A percentile compares a stretch with the other conserved stretches of the same genome.
These are phyloP conservation scores for Apogon hyalosoma DNA, from an alignment of 2,797 vertebrate genomes.

Conservation along the genomic window DNA sequence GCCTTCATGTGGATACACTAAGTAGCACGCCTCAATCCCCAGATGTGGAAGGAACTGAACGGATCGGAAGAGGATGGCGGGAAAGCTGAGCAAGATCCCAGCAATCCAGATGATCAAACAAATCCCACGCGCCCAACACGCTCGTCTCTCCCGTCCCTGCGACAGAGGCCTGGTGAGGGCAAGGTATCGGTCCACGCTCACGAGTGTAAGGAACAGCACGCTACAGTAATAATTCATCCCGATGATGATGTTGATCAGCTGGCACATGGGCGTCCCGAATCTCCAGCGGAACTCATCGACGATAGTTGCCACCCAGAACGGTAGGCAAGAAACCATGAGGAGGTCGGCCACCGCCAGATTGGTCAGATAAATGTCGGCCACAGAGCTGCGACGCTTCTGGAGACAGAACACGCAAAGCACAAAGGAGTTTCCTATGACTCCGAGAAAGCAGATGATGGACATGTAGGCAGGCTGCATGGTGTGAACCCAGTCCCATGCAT, in stretches of 20 bases:
- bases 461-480: constrained; percentile 87
- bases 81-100: constrained; percentile 84
- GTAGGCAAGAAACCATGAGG: constrained; percentile 85
- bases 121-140: constrained; percentile 82
- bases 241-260: constrained; percentile 79
- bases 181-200: constrained; percentile 91
- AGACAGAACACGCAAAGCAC: constrained; percentile 87
- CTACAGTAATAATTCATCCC: constrained; percentile 89
- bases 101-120: constrained; percentile 86
- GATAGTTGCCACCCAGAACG: constrained; percentile 90
- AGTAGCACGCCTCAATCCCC: constrained; percentile 80
- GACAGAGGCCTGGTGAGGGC: constrained; percentile 89
- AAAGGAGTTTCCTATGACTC: constrained; percentile 86
- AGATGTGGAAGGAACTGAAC: constrained; percentile 50
- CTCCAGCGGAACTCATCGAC: constrained; percentile 85
- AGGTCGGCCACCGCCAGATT: constrained; percentile 90
- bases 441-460: constrained; percentile 86
- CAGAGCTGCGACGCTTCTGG: constrained; percentile 84
- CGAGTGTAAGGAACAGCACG: constrained; percentile 88
- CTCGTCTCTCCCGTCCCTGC: constrained; percentile 79
- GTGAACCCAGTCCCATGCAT: constrained; percentile 80
- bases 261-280: constrained; percentile 89
- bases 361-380: constrained; percentile 91
- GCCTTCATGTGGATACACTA: constrained; percentile 77
- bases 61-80: constrained; percentile 83